Evolutionary conservation across 2,113 vertebrate genomes (phyloP).

Genomic region (Pseudorhombus dupliciocellatus): DNA sequence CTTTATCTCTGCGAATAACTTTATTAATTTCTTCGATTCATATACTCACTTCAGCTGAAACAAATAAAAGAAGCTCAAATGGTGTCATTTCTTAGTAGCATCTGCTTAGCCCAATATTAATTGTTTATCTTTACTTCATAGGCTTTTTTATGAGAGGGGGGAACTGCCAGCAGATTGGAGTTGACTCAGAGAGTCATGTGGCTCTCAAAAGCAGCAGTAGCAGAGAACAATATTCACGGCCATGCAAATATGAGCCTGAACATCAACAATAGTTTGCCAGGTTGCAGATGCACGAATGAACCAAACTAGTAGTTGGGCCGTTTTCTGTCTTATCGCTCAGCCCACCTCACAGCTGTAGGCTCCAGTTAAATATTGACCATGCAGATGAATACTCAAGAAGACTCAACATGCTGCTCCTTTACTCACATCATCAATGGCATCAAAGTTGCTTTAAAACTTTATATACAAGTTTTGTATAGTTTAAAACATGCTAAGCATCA

Average conservation of each 20-base stretch:
- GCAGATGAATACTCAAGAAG: too few relatives aligned
- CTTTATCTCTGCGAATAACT: constrained; percentile 42
- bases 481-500: too few relatives aligned
- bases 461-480: too few relatives aligned
- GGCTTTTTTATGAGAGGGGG: constrained; percentile 6
- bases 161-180: constrained; percentile 1
- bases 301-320: not conserved
- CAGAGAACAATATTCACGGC: not conserved
- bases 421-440: too few relatives aligned
- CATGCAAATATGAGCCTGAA: too few relatives aligned
- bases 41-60: constrained; percentile 24
- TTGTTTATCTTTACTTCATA: constrained; percentile 18
- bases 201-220: constrained; percentile 2
- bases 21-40: constrained; percentile 46
- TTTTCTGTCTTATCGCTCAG: not conserved
- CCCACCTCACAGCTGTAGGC: not conserved
- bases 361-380: not conserved
- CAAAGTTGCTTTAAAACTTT: too few relatives aligned
- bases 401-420: too few relatives aligned
- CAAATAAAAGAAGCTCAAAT: constrained; percentile 22
- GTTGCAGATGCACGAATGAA: not conserved
- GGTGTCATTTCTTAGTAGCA: not conserved
- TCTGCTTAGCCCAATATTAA: constrained; percentile 1
- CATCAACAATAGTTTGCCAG: not conserved
- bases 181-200: constrained; percentile 15